These are phyloP conservation scores for Nephrotoma appendiculata DNA, from an alignment of 2,888 invertebrate genomes.

Conservation along the genomic window DNA sequence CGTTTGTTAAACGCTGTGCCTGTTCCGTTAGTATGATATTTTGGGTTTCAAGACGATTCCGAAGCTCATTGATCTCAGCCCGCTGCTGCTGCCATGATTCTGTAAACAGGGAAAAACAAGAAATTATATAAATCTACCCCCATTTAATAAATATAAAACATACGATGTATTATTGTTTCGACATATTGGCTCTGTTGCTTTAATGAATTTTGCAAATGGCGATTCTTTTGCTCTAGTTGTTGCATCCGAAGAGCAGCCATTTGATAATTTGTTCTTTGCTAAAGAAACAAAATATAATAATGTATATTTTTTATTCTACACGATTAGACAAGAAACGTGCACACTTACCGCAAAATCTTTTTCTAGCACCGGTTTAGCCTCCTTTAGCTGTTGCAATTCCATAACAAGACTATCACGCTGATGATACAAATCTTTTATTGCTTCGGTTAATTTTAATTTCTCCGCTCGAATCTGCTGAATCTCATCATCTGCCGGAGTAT, in stretches of 20 bases:
- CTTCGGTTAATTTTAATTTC: slow-evolving; percentile 30
- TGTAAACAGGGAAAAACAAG: slow-evolving; percentile 10
- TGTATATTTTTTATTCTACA: neutral
- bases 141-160: slow-evolving; percentile 21
- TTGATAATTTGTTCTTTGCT: neutral
- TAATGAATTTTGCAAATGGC: slow-evolving; percentile 44
- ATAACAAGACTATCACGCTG: slow-evolving; percentile 32
- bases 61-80: slow-evolving; percentile 32
- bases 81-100: slow-evolving; percentile 34
- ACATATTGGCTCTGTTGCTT: slow-evolving; percentile 48
- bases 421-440: slow-evolving; percentile 28
- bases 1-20: slow-evolving; percentile 51
- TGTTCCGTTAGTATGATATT: slow-evolving; percentile 35
- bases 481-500: slow-evolving; percentile 28
- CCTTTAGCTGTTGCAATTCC: slow-evolving; percentile 33
- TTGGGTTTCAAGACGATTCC: slow-evolving; percentile 36
- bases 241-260: slow-evolving; percentile 27
- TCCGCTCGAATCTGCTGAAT: slow-evolving; percentile 29
- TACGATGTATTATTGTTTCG: slow-evolving; percentile 47
- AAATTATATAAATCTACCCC: neutral
- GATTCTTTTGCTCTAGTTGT: slow-evolving; percentile 44
- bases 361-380: slow-evolving; percentile 31
- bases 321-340: neutral
- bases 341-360: slow-evolving; percentile 31
- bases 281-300: neutral